Percentiles rank a stretch among this genome's conserved stretches.
These are phyloP conservation scores for Diceros bicornis DNA, from an alignment of 2,797 vertebrate species.

Conservation along the genomic window DNA sequence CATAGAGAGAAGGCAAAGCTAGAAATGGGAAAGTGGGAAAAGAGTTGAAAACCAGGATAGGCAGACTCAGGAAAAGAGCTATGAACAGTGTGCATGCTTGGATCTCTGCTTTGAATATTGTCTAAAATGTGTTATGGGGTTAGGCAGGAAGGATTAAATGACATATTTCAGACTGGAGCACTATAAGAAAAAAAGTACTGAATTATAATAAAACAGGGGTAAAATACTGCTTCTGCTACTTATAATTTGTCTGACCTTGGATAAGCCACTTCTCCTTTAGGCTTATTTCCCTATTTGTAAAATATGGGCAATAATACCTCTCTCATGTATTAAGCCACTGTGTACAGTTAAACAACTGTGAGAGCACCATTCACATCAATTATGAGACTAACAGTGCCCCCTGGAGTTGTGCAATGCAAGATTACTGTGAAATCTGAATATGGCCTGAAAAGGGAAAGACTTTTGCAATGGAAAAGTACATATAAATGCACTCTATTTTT, in stretches of 20 bases:
- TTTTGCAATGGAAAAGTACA: not conserved
- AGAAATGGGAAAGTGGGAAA: conserved; percentile 25
- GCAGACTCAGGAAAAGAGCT: conserved; percentile 29
- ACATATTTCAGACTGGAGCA: not conserved
- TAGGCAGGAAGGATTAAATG: conserved; percentile 29
- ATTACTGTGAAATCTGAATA: conserved; percentile 33
- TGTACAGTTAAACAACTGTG: not conserved
- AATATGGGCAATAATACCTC: not conserved
- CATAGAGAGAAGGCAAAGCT: conserved; percentile 2
- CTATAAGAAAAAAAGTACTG: not conserved
- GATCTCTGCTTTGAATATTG: conserved; percentile 22
- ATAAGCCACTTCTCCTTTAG: not conserved
- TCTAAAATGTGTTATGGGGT: conserved; percentile 18
- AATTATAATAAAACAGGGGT: conserved; percentile 31
- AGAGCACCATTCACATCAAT: not conserved
- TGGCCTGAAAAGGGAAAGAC: not conserved
- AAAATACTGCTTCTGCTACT: not conserved
- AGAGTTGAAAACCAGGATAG: conserved; percentile 34
- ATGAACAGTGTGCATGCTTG: not conserved
- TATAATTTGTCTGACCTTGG: conserved; percentile 26
- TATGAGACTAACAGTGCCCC: not conserved
- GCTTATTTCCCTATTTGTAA: not conserved
- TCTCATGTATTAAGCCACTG: not conserved
- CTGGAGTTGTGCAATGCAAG: not conserved
- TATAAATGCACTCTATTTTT: conserved; percentile 4